A percentile compares a stretch with the other conserved stretches of the same genome.
Evolutionary conservation across 2,797 vertebrate genomes (phyloP).

Genomic region (Xiphorhynchus erythropygius): DNA sequence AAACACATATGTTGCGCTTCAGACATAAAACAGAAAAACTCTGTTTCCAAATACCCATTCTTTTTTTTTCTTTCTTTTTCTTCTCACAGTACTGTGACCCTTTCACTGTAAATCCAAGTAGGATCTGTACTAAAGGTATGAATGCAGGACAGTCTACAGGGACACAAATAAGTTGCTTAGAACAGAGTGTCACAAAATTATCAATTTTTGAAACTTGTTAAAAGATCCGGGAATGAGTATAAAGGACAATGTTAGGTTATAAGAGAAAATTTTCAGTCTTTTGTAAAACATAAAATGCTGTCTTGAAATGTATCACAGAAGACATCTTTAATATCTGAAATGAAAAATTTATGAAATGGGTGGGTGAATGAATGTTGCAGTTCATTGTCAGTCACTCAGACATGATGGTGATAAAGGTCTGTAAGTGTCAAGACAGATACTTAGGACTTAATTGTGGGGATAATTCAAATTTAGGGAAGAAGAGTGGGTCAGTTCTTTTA

Average conservation of each 20-base stretch:
- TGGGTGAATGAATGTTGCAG: slow-evolving; percentile 28
- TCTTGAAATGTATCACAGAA: slow-evolving; percentile 46
- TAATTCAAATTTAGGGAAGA: slow-evolving; percentile 51
- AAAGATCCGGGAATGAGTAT: not conserved
- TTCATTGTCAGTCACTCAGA: slow-evolving; percentile 3
- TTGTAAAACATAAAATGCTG: slow-evolving; percentile 15
- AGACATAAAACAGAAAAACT: not conserved
- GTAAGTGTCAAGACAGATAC: slow-evolving; percentile 10
- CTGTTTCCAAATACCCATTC: not conserved
- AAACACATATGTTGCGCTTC: not conserved
- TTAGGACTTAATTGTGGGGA: slow-evolving; percentile 37
- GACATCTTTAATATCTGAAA: slow-evolving; percentile 48
- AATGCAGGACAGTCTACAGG: not conserved
- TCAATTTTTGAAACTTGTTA: not conserved
- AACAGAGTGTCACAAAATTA: not conserved
- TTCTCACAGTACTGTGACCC: not conserved
- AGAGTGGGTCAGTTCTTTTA: slow-evolving; percentile 23
- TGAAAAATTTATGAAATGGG: slow-evolving; percentile 50
- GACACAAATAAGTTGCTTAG: not conserved
- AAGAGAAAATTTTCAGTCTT: slow-evolving; percentile 10
- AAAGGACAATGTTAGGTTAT: not conserved
- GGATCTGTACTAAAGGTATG: not conserved
- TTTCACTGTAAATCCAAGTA: not conserved
- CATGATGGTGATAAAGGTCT: slow-evolving; percentile 31
- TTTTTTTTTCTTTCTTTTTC: not conserved